phyloP scores from a whole-genome alignment of 2,113 vertebrate genomes.

The Alethe castanea region DNA sequence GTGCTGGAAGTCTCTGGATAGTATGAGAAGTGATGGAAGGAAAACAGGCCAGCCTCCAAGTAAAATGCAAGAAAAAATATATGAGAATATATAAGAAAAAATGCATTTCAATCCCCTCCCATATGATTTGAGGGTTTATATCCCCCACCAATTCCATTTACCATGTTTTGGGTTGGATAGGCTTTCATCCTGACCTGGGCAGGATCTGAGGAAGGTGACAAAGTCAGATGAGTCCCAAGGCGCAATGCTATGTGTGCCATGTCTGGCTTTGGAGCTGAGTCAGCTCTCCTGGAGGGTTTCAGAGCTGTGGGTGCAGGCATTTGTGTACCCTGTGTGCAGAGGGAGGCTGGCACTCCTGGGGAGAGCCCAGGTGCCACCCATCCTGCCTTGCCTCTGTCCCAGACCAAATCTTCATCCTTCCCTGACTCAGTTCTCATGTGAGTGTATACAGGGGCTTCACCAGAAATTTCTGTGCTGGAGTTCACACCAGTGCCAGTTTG shows the following conservation, averaged over 20 bases:
- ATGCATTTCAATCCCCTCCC: background rate
- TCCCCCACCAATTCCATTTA: accelerated
- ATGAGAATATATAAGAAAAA: background rate
- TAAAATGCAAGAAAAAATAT: background rate
- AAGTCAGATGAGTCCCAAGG: background rate
- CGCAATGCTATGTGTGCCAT: background rate
- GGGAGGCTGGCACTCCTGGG: background rate
- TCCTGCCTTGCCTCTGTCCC: background rate
- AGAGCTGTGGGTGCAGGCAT: background rate
- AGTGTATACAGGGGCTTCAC: background rate
- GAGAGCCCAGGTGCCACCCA: background rate
- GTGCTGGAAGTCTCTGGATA: background rate
- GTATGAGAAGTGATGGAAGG: background rate
- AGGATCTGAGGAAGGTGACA: background rate
- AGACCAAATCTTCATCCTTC: background rate
- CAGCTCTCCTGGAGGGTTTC: background rate
- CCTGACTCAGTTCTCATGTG: background rate
- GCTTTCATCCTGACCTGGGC: slow-evolving; percentile 11
- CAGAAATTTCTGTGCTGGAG: background rate
- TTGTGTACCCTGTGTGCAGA: accelerated
- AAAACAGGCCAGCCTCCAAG: background rate
- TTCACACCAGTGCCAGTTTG: background rate
- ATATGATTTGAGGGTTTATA: slow-evolving; percentile 3
- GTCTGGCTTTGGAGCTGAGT: background rate
- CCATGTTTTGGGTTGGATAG: background rate